phyloP scores from a whole-genome alignment of 2,797 vertebrate genomes.

The Chromis chromis region DNA sequence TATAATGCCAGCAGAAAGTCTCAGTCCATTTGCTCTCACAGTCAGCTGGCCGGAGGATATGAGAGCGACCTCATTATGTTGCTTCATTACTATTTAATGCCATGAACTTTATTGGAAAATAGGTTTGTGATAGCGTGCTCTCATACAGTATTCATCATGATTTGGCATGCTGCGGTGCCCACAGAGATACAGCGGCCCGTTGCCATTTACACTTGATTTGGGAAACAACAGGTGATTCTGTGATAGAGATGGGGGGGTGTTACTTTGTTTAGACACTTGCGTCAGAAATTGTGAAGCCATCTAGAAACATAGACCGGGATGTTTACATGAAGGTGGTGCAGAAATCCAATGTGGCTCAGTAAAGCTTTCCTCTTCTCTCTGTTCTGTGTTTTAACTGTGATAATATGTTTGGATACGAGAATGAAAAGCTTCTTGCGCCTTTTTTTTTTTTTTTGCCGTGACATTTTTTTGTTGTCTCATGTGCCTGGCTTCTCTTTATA shows the following conservation, averaged over 20 bases:
- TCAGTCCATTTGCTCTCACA: slow-evolving; percentile 64
- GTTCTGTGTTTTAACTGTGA: slow-evolving; percentile 7
- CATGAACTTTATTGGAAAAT: slow-evolving; percentile 75
- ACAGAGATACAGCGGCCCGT: slow-evolving; percentile 47
- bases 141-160: slow-evolving; percentile 70
- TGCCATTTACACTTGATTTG: slow-evolving; percentile 66
- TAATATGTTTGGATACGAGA: background rate
- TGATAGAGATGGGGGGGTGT: slow-evolving; percentile 19
- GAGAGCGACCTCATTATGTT: slow-evolving; percentile 72
- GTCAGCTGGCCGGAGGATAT: slow-evolving; percentile 58
- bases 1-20: slow-evolving; percentile 43
- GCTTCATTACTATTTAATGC: slow-evolving; percentile 77
- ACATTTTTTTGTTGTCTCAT: slow-evolving; percentile 50
- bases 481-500: slow-evolving; percentile 71
- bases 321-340: slow-evolving; percentile 21
- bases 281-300: slow-evolving; percentile 23
- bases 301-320: slow-evolving; percentile 31
- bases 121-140: slow-evolving; percentile 60
- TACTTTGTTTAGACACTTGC: slow-evolving; percentile 36
- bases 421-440: background rate
- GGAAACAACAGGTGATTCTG: slow-evolving; percentile 52
- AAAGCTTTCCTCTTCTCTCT: background rate
- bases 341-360: background rate
- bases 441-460: slow-evolving; percentile 6
- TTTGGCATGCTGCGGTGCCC: slow-evolving; percentile 42